A percentile compares a stretch with the other conserved stretches of the same genome.
Evolutionary conservation across 2,797 vertebrate genomes (phyloP).

Genomic region (Channallabes apus): DNA sequence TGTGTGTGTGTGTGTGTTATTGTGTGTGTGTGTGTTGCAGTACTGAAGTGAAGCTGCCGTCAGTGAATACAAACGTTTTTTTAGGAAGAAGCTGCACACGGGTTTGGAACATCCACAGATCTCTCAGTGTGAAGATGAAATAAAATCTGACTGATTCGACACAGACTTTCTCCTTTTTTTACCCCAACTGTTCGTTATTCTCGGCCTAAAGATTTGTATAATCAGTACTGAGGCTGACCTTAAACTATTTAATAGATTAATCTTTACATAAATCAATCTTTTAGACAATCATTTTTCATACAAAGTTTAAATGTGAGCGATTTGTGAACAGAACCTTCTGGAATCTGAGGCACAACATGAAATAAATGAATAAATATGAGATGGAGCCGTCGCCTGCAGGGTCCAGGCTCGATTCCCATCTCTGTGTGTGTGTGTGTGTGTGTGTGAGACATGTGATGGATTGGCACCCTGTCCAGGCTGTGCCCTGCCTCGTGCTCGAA

Average conservation of each 20-base stretch:
- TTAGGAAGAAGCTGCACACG: conserved; percentile 41
- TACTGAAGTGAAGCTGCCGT: conserved; percentile 40
- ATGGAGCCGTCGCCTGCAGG: too few species aligned
- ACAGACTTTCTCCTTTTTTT: conserved; percentile 1
- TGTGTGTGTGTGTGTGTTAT: too few species aligned
- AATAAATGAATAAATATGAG: neutral
- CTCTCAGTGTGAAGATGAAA: conserved; percentile 49
- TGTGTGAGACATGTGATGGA: too few species aligned
- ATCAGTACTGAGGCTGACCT: neutral
- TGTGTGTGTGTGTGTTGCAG: conserved; percentile 45
- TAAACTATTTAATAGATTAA: too few species aligned
- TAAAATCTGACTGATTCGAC: conserved; percentile 40
- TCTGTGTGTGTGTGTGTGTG: too few species aligned
- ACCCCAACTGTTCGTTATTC: neutral
- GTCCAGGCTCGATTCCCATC: too few species aligned
- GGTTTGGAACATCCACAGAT: conserved; percentile 35
- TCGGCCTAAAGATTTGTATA: neutral
- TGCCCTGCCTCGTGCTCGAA: too few species aligned
- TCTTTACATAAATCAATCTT: neutral
- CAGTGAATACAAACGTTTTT: conserved; percentile 49
- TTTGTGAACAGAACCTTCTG: neutral
- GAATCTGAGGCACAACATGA: neutral
- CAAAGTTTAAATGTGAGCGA: neutral
- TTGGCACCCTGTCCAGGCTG: too few species aligned
- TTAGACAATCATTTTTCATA: neutral